These are phyloP conservation scores for Salvelinus namaycush DNA, from an alignment of 2,113 vertebrate species.

Conservation along the genomic window DNA sequence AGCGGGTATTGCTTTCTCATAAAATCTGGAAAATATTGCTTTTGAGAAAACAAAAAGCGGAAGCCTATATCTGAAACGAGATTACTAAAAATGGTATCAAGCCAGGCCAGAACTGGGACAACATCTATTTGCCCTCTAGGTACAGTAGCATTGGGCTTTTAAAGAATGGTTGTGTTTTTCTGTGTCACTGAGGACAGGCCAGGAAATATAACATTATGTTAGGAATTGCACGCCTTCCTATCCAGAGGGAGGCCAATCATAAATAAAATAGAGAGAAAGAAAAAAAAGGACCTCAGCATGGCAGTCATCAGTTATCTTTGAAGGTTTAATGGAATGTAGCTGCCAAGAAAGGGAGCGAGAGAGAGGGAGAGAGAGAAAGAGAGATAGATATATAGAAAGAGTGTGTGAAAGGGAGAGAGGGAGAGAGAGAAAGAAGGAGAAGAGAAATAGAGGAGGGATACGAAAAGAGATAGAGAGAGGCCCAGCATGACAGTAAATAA, in stretches of 20 bases:
- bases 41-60: constrained; percentile 39
- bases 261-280: constrained; percentile 53
- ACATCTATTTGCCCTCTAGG: constrained; percentile 62
- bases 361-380: neutral
- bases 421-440: no score
- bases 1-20: constrained; percentile 57
- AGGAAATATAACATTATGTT: constrained; percentile 62
- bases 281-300: constrained; percentile 37
- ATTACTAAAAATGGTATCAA: constrained; percentile 68
- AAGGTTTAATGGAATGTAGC: constrained; percentile 69
- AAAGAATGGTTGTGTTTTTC: constrained; percentile 60
- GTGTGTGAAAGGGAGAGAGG: neutral
- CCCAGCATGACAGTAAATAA: neutral
- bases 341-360: constrained; percentile 19
- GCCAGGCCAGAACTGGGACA: constrained; percentile 46
- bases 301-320: constrained; percentile 67
- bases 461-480: neutral
- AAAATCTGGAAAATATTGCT: constrained; percentile 47
- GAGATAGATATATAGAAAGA: neutral
- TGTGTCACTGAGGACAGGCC: constrained; percentile 52
- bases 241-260: constrained; percentile 55
- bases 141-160: constrained; percentile 41
- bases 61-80: constrained; percentile 47
- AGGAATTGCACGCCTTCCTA: constrained; percentile 45
- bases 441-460: constrained; percentile 8